Evolutionary conservation across 2,113 vertebrate species (phyloP), one percentile per base, ranked within the genome.

Genomic region (Apodemus sylvaticus): DNA sequence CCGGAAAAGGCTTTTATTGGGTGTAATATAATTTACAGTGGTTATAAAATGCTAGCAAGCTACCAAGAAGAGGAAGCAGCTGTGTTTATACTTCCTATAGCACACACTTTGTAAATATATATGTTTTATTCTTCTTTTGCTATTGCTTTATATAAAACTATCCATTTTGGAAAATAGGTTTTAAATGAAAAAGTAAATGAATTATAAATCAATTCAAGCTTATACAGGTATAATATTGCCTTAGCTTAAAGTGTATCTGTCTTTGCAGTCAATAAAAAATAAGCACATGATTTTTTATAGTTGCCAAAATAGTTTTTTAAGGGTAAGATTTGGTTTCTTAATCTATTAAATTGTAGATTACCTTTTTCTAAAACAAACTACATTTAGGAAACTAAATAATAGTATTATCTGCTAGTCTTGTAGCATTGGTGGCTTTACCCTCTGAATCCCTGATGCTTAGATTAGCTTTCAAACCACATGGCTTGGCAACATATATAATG

Each of bases 31-130:
- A 94, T 91, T 97, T 97, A 95, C 74, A 82, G 26, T 93, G 45
- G 36, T 87, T 97, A 78, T 97, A 95, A 91, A 97, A 76, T 7
- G n/a, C 66, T 93, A 86, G 19, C 89, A 96, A 86, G 45, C 19
- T 51, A 6, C 77, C 20, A 58, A 55, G 58, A 93, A 76, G 92
- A 97, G 19, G 93, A 87, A 94, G 64, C 85, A 91, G 86, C 88
- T 97, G 51, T 95, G 91, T 96, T 97, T 87, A 92, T 31, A 53
- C 19, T 71, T 74, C 24, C 64, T 89, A 66, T 8, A 82, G 94
- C 24, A 68, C 7, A 7, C n/a, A 45, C 48, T 94, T 92, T 91
- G 42, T 16, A 89, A 60, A 93, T 51, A 68, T 70, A n/a, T 60
- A 68, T 39, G 10, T 6, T 73, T 22, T 94, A 94, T 93, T 22